These are phyloP conservation scores for Leptopilina drosophilae DNA, from an alignment of 2,888 invertebrate genomes.

Conservation along the genomic window DNA sequence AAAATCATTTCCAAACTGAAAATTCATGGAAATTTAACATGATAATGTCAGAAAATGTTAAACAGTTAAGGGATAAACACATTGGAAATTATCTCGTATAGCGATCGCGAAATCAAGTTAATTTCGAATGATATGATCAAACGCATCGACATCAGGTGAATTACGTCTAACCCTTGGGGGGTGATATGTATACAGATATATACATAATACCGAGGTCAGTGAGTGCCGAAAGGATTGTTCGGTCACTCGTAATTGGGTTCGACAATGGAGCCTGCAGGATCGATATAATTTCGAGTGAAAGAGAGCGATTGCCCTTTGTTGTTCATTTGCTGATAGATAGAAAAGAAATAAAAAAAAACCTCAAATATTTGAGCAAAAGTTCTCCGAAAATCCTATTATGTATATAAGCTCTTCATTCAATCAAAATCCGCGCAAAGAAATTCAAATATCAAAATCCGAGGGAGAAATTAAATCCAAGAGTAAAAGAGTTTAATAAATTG, in stretches of 20 bases:
- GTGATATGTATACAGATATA: slow-evolving; percentile 52
- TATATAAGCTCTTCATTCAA: slow-evolving; percentile 37
- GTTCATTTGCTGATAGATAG: background rate
- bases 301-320: slow-evolving; percentile 38
- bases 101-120: slow-evolving; percentile 34
- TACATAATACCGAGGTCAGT: slow-evolving; percentile 61
- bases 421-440: slow-evolving; percentile 47
- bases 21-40: too few species aligned
- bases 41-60: slow-evolving; percentile 45
- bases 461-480: too few species aligned
- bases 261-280: slow-evolving; percentile 39
- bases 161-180: slow-evolving; percentile 72
- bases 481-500: too few species aligned
- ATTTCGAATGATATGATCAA: slow-evolving; percentile 62
- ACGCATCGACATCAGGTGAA: slow-evolving; percentile 70
- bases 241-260: slow-evolving; percentile 47
- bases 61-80: slow-evolving; percentile 44
- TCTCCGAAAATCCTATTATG: slow-evolving; percentile 38
- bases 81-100: slow-evolving; percentile 7
- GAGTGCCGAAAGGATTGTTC: slow-evolving; percentile 49
- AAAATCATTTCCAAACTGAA: too few species aligned
- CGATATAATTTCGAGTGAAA: slow-evolving; percentile 40
- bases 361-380: slow-evolving; percentile 41
- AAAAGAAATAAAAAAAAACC: background rate
- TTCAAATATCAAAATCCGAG: background rate